Base-by-base conservation (phyloP, 2,888 invertebrate genomes). In the Epinotia bilunana region DNA sequence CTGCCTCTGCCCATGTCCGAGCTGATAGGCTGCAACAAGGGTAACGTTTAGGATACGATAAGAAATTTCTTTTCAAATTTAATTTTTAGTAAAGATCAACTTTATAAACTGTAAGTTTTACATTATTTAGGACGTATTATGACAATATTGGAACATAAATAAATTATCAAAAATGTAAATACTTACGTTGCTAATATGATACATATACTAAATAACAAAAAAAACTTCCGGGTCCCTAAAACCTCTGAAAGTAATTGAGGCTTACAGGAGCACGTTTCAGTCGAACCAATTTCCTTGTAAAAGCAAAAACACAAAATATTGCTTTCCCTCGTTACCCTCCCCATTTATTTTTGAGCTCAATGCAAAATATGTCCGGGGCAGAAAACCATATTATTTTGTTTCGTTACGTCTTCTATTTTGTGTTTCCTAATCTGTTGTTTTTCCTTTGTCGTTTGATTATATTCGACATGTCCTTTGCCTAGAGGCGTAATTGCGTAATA, bases 311-410 rank as follows among this genome's bases (percentile, higher is more conserved):
- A 43, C 39, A 53, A 49, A 65, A 67, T 49, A 60, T 23, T 33
- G 61, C 67, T 72, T n/a, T 2, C 63, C 72, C 58, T 67, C 39
- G 67, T 60, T 65, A 65, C 61, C n/a, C 53, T 23, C 60, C 20
- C 65, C 73, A 61, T 68, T 73, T 73, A 68, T 61, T 73, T 61
- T 73, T 73, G 68, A 73, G 67, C 67, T 68, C 55, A 67, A 73
- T 68, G 67, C 73, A 61, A 67, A 73, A 67, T 68, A 61, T 72
- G 72, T 73, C 65, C 49, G 49, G 49, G 23, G 2, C 72, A 67
- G 72, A 28, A 58, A 73, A 67, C 49, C 49, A 67, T 73, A 73
- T 73, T 73, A 73, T 73, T 73, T 73, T 73, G 61, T 73, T 73
- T 68, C 60, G 61, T 67, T 67, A 68, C 53, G 53, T 61, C 53